Evolutionary conservation across 2,797 vertebrate genomes (phyloP).

Genomic region (Botia kubotai): DNA sequence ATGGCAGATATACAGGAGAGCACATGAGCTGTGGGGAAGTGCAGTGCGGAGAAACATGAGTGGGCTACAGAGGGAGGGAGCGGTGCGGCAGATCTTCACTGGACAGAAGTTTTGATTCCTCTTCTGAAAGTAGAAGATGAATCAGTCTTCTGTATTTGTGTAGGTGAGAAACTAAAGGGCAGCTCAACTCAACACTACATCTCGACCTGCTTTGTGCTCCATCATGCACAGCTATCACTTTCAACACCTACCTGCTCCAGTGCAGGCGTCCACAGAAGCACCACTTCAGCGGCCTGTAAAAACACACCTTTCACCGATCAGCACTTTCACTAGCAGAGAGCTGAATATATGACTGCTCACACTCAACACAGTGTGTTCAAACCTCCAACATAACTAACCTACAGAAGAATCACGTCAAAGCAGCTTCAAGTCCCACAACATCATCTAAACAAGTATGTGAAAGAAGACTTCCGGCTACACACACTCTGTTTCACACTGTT

Average conservation of each 20-base stretch:
- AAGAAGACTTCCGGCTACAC: background rate
- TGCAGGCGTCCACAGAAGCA: conserved; percentile 78
- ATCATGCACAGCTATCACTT: conserved; percentile 77
- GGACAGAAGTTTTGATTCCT: conserved; percentile 52
- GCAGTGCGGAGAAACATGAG: conserved; percentile 51
- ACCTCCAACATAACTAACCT: conserved; percentile 67
- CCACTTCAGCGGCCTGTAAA: conserved; percentile 82
- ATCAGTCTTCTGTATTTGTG: conserved; percentile 71
- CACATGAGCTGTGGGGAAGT: conserved; percentile 56
- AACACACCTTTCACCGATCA: conserved; percentile 79
- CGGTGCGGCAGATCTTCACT: conserved; percentile 31
- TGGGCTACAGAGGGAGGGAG: conserved; percentile 47
- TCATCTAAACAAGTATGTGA: conserved; percentile 3
- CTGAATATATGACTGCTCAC: conserved; percentile 71
- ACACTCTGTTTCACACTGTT: too few relatives aligned
- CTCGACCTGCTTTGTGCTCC: conserved; percentile 76
- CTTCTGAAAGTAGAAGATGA: conserved; percentile 70
- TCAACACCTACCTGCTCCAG: conserved; percentile 79
- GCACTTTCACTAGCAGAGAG: conserved; percentile 75
- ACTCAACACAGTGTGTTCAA: conserved; percentile 74
- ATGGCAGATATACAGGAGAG: conserved; percentile 62
- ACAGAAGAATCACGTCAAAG: conserved; percentile 34
- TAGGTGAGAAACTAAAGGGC: conserved; percentile 79
- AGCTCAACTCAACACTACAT: conserved; percentile 69
- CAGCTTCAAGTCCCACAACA: background rate